Evolutionary conservation across 2,888 invertebrate genomes (phyloP).

Genomic region (Byasa hedistus): DNA sequence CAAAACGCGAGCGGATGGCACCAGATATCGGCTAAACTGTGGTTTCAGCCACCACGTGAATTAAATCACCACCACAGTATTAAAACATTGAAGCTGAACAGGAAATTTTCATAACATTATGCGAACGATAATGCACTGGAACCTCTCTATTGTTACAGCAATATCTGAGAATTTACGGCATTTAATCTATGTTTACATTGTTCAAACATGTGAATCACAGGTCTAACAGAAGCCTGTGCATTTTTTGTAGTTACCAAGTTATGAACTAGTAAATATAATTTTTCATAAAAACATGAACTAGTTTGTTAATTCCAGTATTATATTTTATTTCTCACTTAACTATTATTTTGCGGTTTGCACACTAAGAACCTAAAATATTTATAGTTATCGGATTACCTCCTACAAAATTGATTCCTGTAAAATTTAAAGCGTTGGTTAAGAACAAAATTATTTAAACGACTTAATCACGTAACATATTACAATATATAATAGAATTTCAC

Average conservation of each 20-base stretch:
- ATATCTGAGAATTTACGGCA: slow-evolving; percentile 1
- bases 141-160: slow-evolving; percentile 5
- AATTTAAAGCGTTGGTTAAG: too few relatives aligned
- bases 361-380: too few relatives aligned
- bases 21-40: slow-evolving; percentile 39
- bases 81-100: slow-evolving; percentile 14
- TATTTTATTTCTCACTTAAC: too few relatives aligned
- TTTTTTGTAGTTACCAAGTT: background rate
- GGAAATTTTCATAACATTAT: slow-evolving; percentile 25
- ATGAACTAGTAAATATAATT: too few relatives aligned
- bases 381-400: too few relatives aligned
- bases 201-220: background rate
- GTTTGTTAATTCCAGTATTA: too few relatives aligned
- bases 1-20: slow-evolving; percentile 44
- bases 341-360: too few relatives aligned
- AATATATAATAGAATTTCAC: too few relatives aligned
- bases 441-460: too few relatives aligned
- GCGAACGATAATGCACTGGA: slow-evolving; percentile 5
- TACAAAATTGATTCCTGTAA: too few relatives aligned
- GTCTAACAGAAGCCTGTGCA: background rate
- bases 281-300: too few relatives aligned
- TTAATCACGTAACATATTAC: too few relatives aligned
- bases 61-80: slow-evolving; percentile 35
- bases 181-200: background rate
- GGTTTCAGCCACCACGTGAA: slow-evolving; percentile 40